Conservation (phyloP, 2,113 vertebrate genomes). For the Sylvicapra grimmia region DNA sequence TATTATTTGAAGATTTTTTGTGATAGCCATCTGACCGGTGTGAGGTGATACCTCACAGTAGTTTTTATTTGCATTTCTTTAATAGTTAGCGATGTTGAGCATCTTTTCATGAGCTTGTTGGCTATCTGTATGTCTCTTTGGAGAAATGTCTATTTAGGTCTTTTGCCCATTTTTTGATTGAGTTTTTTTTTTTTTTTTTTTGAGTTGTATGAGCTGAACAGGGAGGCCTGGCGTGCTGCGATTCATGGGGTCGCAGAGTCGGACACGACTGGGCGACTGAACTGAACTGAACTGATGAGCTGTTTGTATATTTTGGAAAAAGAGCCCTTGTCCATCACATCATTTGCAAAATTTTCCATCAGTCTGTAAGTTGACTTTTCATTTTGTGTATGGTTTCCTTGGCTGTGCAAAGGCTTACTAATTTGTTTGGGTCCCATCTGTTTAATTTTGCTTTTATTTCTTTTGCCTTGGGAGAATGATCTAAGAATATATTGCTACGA, state of each 20-base stretch:
- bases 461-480: not conserved
- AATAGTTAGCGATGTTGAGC: not conserved
- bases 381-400: not conserved
- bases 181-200: not conserved
- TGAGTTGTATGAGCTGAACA: not conserved
- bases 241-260: too few species aligned
- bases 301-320: not conserved
- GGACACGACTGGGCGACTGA: too few species aligned
- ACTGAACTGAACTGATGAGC: too few species aligned
- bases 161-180: not conserved
- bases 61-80: not conserved
- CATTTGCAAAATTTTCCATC: not conserved
- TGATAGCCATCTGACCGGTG: fast-evolving
- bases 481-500: not conserved
- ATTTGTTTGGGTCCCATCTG: not conserved
- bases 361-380: not conserved
- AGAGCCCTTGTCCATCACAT: not conserved
- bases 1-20: not conserved
- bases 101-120: not conserved
- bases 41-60: not conserved
- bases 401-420: not conserved
- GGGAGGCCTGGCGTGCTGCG: too few species aligned
- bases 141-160: not conserved
- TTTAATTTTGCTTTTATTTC: not conserved
- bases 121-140: not conserved